Evolutionary conservation across 2,888 invertebrate species (phyloP).

Genomic region (Escarpia spicata): DNA sequence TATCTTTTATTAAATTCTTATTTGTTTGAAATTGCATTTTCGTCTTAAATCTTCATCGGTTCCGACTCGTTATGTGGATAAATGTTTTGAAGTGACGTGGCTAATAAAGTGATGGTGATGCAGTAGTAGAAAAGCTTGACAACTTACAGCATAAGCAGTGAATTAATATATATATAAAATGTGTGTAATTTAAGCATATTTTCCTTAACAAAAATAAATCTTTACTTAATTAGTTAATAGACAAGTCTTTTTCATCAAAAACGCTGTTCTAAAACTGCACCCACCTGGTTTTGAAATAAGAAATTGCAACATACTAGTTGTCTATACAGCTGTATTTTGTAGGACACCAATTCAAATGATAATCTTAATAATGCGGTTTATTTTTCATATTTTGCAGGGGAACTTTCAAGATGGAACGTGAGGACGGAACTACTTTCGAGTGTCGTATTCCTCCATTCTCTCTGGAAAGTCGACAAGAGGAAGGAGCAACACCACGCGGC

Average conservation of each 20-base stretch:
- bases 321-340: neutral
- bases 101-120: no score
- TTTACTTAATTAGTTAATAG: no score
- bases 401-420: constrained; percentile 95
- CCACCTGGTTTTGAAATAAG: neutral
- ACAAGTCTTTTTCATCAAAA: no score
- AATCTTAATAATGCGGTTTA: neutral
- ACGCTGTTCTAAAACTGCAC: no score
- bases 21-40: no score
- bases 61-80: no score
- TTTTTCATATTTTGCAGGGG: constrained; percentile 73
- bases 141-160: neutral
- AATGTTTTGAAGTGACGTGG: no score
- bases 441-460: constrained; percentile 98
- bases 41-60: no score
- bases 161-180: neutral
- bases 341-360: neutral
- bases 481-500: constrained; percentile 44
- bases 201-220: neutral
- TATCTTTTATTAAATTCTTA: no score
- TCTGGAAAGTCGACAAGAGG: constrained; percentile 87
- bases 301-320: neutral
- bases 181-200: neutral
- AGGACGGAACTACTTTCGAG: constrained; percentile 96
- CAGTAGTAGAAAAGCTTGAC: neutral